These are phyloP conservation scores for Mastigias papua DNA, from an alignment of 30 jellyfish, hydroid and myxozoan species.

Conservation along the genomic window DNA sequence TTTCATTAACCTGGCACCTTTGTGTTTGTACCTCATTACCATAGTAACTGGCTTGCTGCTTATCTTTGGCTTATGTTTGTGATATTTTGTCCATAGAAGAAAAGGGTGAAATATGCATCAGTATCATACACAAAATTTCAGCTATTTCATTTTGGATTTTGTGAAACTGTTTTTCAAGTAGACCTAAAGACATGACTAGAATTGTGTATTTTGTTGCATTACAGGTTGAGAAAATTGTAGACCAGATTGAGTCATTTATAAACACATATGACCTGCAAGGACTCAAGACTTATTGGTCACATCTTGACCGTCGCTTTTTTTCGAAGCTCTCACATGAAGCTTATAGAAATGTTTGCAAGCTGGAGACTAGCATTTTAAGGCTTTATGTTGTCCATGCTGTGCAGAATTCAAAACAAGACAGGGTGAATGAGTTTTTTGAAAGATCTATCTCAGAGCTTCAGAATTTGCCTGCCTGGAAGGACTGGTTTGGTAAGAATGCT, in stretches of 20 bases:
- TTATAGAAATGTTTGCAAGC: conserved; percentile 66
- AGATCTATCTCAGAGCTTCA: conserved; percentile 84
- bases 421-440: conserved; percentile 89
- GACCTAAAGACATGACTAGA: too few relatives aligned
- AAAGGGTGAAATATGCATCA: too few relatives aligned
- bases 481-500: conserved; percentile 91
- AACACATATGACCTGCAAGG: conserved; percentile 74
- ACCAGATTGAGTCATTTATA: conserved; percentile 74
- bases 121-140: too few relatives aligned
- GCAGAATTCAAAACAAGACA: conserved; percentile 83
- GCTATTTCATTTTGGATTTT: too few relatives aligned
- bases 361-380: conserved; percentile 82
- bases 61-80: too few relatives aligned
- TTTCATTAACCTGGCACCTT: too few relatives aligned
- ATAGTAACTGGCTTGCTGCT: too few relatives aligned
- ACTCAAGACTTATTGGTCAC: conserved; percentile 83
- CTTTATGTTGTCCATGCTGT: conserved; percentile 89
- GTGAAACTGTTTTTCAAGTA: too few relatives aligned
- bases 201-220: conserved; percentile 4
- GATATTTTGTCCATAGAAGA: too few relatives aligned
- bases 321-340: conserved; percentile 88
- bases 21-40: too few relatives aligned
- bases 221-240: conserved; percentile 91
- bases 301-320: conserved; percentile 87
- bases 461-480: conserved; percentile 87